Evolutionary conservation across 2,113 vertebrate genomes (phyloP), one percentile per base, ranked within the genome.

Genomic region (Cervus canadensis): DNA sequence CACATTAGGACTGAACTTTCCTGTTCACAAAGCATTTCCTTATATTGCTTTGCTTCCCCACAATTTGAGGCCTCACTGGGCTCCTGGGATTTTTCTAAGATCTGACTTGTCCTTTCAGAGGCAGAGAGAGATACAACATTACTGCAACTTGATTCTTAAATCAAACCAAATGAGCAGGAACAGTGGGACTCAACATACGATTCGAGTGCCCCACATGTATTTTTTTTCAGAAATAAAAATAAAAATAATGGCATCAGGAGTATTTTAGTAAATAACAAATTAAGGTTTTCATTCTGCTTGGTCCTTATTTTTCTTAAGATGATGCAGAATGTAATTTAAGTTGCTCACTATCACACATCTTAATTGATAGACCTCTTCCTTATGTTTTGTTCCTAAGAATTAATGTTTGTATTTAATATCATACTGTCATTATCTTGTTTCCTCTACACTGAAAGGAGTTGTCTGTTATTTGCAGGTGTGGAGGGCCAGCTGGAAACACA

Each of bases 401-500:
- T 98, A 98, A 98, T 99, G 98, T 99, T 99, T 99, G 97, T 94
- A 94, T 98, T 98, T 98, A 98, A 98, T 98, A 97, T 92, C 96
- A 92, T 96, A 91, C 97, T 98, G 97, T 98, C 98, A 98, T 99
- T 99, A 99, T 97, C 98, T 98, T 98, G 98, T 99, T 99, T 99
- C 96, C 97, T 98, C 97, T 87, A 97, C 98, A 98, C 84, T 96
- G 82, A 98, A 98, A 98, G 97, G 76, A 98, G 96, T 95, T 98
- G 97, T 96, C 98, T 98, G 97, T 94, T 98, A 98, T 98, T 97
- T 98, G 98, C 98, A 99, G 98, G 98, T 99, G 98, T 98, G 96
- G 95, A 95, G 45, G 96, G 97, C 96, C 98, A 98, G 98, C 94
- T 98, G 98, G 98, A 98, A 95, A 98, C 60, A 98, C 90, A 98